A percentile compares a stretch with the other conserved stretches of the same genome.
phyloP scores from a whole-genome alignment of 2,888 invertebrate species.

The Leucophenga maculata region DNA sequence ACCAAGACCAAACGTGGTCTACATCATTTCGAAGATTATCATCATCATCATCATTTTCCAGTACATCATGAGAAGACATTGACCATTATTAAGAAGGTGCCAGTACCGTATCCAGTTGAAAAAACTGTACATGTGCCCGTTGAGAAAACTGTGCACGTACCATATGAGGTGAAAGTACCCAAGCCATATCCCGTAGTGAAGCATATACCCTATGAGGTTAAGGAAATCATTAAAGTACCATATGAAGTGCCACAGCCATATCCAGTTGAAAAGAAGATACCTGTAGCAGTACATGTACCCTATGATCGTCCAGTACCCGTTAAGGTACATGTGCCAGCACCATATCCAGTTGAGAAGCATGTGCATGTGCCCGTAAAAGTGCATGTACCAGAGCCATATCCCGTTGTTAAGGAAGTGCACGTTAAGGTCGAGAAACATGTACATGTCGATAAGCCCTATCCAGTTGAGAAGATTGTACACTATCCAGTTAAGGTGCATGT shows the following conservation, averaged over 20 bases:
- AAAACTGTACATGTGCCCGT: conserved; percentile 78
- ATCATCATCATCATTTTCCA: conserved; percentile 69
- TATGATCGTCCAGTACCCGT: conserved; percentile 86
- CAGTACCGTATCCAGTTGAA: conserved; percentile 80
- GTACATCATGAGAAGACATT: conserved; percentile 77
- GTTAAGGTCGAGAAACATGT: conserved; percentile 82
- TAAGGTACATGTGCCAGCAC: conserved; percentile 77
- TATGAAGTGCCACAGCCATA: conserved; percentile 85
- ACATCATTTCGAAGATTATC: conserved; percentile 74
- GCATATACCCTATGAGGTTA: conserved; percentile 81
- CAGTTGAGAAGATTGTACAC: conserved; percentile 82
- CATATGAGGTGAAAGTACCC: conserved; percentile 78
- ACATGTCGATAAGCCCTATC: conserved; percentile 82
- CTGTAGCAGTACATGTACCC: conserved; percentile 82
- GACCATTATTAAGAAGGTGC: conserved; percentile 83
- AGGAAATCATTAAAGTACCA: conserved; percentile 85
- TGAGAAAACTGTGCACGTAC: conserved; percentile 78
- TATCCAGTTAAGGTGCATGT: conserved; percentile 82
- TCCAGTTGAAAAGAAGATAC: conserved; percentile 84
- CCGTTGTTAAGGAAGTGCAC: conserved; percentile 78
- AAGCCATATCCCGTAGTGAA: conserved; percentile 82
- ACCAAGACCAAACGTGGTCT: conserved; percentile 85
- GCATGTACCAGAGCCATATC: conserved; percentile 83
- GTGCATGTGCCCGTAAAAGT: conserved; percentile 83
- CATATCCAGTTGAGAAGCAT: conserved; percentile 80